phyloP scores from a whole-genome alignment of 2,888 invertebrate genomes.

The Callyntrura sp. region DNA sequence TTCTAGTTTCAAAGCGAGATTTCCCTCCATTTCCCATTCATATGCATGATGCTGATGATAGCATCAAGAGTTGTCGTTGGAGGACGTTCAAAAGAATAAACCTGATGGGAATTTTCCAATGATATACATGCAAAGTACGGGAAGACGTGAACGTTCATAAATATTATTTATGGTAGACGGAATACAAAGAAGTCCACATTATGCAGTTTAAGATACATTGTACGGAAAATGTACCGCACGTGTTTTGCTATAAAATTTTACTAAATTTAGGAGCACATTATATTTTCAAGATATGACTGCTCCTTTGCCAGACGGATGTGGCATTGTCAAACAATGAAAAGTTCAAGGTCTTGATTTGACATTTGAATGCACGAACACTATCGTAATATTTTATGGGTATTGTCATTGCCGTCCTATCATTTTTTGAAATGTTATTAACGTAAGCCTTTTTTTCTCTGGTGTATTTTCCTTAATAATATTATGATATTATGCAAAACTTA shows the following conservation, averaged over 20 bases:
- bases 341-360: constrained; percentile 53
- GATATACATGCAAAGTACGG: neutral
- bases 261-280: no score
- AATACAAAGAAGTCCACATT: neutral
- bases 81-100: neutral
- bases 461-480: neutral
- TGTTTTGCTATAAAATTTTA: no score
- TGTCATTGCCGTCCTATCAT: constrained; percentile 12
- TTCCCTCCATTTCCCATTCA: neutral
- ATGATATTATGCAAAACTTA: constrained; percentile 28
- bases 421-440: neutral
- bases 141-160: neutral
- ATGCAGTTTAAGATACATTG: neutral
- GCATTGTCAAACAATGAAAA: neutral
- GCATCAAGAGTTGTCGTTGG: neutral
- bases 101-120: neutral
- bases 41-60: neutral
- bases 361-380: constrained; percentile 33
- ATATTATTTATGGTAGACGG: neutral
- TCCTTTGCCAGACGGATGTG: no score
- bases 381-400: constrained; percentile 18
- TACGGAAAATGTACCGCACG: neutral
- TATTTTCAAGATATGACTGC: no score
- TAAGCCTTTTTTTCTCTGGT: neutral
- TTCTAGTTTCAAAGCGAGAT: neutral